Evolutionary conservation across 2,888 invertebrate species (phyloP).

Genomic region (Punctoribates punctum): DNA sequence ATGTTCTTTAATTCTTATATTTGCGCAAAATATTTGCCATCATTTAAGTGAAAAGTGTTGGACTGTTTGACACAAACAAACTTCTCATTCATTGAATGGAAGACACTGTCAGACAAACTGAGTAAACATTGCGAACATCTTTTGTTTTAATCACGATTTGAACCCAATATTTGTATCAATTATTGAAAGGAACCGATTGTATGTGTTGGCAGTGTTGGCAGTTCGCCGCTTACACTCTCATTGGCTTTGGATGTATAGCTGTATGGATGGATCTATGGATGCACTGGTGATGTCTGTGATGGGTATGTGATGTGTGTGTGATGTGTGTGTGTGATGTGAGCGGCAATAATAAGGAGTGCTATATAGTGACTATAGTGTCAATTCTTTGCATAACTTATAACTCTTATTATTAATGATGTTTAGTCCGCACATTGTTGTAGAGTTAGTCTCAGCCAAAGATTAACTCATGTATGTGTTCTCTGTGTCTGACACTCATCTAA

Average conservation of each 20-base stretch:
- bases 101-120: not conserved
- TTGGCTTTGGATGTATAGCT: not conserved
- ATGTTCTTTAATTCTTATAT: not conserved
- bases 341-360: conserved; percentile 27
- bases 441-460: not conserved
- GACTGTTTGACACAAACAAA: conserved; percentile 6
- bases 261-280: not conserved
- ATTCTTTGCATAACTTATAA: conserved; percentile 33
- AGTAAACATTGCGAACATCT: not conserved
- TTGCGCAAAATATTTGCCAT: conserved; percentile 16
- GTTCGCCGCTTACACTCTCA: not conserved
- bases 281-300: not conserved
- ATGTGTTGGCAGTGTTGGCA: not conserved
- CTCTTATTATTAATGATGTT: conserved; percentile 28
- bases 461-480: not conserved
- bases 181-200: not conserved
- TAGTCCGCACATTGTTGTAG: not conserved
- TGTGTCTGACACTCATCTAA: conserved; percentile 21
- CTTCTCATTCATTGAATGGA: not conserved
- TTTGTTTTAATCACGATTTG: not conserved
- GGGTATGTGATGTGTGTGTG: not conserved
- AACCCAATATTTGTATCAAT: not conserved
- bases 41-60: conserved; percentile 6
- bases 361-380: conserved; percentile 34
- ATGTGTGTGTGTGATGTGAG: conserved; percentile 31